Base-by-base conservation (phyloP, 1,140 invertebrate species). In the Aradophagus sp. region DNA sequence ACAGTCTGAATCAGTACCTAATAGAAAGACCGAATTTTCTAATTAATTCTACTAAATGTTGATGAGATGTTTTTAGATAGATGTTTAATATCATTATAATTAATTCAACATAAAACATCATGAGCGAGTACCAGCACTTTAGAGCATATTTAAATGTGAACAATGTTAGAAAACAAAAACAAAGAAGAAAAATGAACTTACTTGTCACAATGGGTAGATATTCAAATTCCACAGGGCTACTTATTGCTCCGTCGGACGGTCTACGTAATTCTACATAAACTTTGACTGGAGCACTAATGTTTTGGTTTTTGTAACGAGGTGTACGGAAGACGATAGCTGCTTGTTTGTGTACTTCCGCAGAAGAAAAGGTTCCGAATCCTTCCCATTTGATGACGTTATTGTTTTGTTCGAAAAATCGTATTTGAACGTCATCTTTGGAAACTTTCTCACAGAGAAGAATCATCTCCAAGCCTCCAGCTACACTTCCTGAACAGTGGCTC, bases 401-500 rank as follows among this genome's bases (percentile, higher is more conserved):
- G 61, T 89, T 87, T 82, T 94, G 92, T 86, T 97, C 93, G 81
- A 89, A 97, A 84, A 99, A 97, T 34, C 93, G 86, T 48, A 99
- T 89, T 74, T 93, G 89, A 67, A 97, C 96, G 80, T 98, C 96
- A 85, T 99, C 96, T 82, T 92, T 92, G 20, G 90, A 88, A 31
- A 94, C 91, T 89, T 97, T 97, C 83, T 98, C 96, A 86, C 96
- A 98, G 0, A 98, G 87, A 31, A 99, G 86, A 50, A 99, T 96
- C 47, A 98, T 92, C 77, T 97, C 93, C 70, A 91, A 91, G 7
- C 93, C 93, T 27, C 96, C 96, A 39, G 89, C 88, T 0, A 93
- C 93, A 8, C 90, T 88, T 14, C 93, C 93, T 12, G 92, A 90
- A 77, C 89, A 93, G 77, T 93, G 91, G 78, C 93, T 95, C 53